Base-by-base conservation (phyloP, 2,797 vertebrate genomes). In the Hyperoplus lanceolatus region DNA sequence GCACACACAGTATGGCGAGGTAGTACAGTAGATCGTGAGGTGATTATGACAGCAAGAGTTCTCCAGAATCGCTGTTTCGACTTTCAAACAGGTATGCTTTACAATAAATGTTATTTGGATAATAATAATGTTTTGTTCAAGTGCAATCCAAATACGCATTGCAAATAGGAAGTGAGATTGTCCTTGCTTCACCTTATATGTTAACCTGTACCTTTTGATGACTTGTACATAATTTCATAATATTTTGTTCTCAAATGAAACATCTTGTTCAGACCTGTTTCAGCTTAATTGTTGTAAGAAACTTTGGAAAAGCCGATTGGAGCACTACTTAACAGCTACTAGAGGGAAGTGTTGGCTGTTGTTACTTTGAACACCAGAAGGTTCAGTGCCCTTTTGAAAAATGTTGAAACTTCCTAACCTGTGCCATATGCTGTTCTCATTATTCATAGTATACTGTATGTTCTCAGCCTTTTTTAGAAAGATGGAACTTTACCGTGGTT, bases 281-380 rank as follows among this genome's bases (percentile, higher is more conserved):
- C 13, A 7, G 53, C 4, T 61, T 50, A 18, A 14, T 49, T 56
- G 29, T 42, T 55, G 2, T 58, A 46, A 57, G 14, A 60, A 59
- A 71, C 49, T 64, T 48, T 49, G 14, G 10, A 10, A 10, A 42
- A 18, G n/a, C 56, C 43, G 29, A 59, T 54, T 3, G 9, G 21
- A 42, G 49, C 10, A n/a, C n/a, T 43, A 11, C 50, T 46, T 38
- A 79, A 67, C 79, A 79, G 58, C 84, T 82, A 66, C 71, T 75
- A 6, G 46, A 70, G 58, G 55, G 43, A 65, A 69, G 41, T 0
- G 0, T 70, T 70, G 42, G 50, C 64, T 58, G 59, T 15, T 39
- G 48, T 42, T 68, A 21, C 29, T 29, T 73, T 53, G 5, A 57
- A 39, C 63, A 55, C 38, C 45, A 38, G 4, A 53, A 36, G 39